Evolutionary conservation across 2,888 invertebrate species (phyloP), one percentile per base, ranked within the genome.

Genomic region (Seira musarum): DNA sequence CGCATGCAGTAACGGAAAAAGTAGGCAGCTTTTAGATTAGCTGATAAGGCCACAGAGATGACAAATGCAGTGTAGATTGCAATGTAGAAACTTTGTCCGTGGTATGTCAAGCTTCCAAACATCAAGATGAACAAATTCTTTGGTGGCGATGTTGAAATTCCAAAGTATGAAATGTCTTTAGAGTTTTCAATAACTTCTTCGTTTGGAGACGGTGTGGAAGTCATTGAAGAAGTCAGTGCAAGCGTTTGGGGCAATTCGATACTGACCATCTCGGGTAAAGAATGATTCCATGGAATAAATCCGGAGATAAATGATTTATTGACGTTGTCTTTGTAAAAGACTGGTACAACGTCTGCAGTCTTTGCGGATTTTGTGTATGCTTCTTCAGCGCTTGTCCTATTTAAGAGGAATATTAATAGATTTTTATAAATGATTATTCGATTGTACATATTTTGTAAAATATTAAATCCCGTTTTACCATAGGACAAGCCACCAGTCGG

Each of bases 1-100:
- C 87, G 87, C 81, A 90, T 87, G 82, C 88, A 88, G 46, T 88
- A 85, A 2, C 86, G 75, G 85, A 89, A 90, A 84, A 89, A 89
- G 76, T 46, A 74, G 22, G 64, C 57, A 15, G 83, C 73, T 46
- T 81, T 80, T 2, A 83, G 35, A 21, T 80, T 83, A 1, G 80
- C 69, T 2, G 78, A 64, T 8, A 83, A 46, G 2, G 74, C 76
- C 24, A 83, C 78, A 0, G 68, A 53, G 10, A 78, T 57, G 2
- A 90, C 88, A 13, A 90, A 88, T 10, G 86, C 87, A 22, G 85
- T 86, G 24, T 89, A 89, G 61, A 89, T 87, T 13, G 87, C 88
- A 15, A 88, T 87, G 83, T 89, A 89, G 46, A 89, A 88, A 74
- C 61, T 22, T 75, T 81, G 77, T n/a, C 82, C 80, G 2, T 22